Evolutionary conservation across 2,888 invertebrate species (phyloP).

Genomic region (Lagria hirta): DNA sequence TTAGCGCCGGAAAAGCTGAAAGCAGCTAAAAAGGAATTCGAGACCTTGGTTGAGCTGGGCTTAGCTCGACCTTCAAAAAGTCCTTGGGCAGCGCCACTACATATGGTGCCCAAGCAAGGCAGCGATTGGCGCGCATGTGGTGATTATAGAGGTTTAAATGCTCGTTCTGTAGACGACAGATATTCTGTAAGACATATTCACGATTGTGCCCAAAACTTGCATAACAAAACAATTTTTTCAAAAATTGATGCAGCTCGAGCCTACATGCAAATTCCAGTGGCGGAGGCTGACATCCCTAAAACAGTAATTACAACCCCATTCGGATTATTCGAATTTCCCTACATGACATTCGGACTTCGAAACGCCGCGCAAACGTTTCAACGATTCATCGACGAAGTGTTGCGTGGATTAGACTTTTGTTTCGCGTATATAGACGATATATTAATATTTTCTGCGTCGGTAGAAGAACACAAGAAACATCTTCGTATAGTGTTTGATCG

Average conservation of each 20-base stretch:
- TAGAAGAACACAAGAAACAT: slow-evolving; percentile 34
- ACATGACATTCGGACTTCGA: slow-evolving; percentile 46
- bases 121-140: slow-evolving; percentile 46
- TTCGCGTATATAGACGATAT: slow-evolving; percentile 46
- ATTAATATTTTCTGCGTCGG: slow-evolving; percentile 30
- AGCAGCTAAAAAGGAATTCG: slow-evolving; percentile 39
- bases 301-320: slow-evolving; percentile 46
- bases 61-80: slow-evolving; percentile 37
- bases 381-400: slow-evolving; percentile 45
- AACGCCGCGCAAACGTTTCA: slow-evolving; percentile 52
- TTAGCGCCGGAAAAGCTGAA: slow-evolving; percentile 39
- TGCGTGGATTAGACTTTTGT: slow-evolving; percentile 40
- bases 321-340: slow-evolving; percentile 30
- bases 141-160: slow-evolving; percentile 47
- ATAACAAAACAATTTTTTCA: slow-evolving; percentile 36
- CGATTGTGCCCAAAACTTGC: slow-evolving; percentile 35
- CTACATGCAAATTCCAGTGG: slow-evolving; percentile 46
- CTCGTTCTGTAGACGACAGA: slow-evolving; percentile 22
- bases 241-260: slow-evolving; percentile 43
- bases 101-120: slow-evolving; percentile 37
- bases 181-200: slow-evolving; percentile 42
- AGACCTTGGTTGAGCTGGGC: slow-evolving; percentile 36
- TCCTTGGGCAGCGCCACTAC: slow-evolving; percentile 42
- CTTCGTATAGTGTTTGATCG: slow-evolving; percentile 31
- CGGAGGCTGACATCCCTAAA: slow-evolving; percentile 42